Evolutionary conservation across 2,113 vertebrate genomes (phyloP).

Genomic region (Ciconia boyciana): DNA sequence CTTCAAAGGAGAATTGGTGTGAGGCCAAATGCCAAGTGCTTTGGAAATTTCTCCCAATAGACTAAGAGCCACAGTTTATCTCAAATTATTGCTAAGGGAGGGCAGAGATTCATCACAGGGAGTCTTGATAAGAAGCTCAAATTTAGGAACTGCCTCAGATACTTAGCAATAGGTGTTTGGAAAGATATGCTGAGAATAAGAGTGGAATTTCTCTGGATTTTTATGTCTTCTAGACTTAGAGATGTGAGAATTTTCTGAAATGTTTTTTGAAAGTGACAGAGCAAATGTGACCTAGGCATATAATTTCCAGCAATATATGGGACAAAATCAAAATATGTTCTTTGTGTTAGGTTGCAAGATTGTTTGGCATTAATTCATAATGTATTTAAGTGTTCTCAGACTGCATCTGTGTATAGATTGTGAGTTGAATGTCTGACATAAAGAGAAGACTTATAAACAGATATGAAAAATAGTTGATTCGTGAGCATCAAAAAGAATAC

Average conservation of each 20-base stretch:
- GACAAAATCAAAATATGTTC: background rate
- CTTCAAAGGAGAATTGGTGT: conserved; percentile 44
- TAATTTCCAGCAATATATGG: background rate
- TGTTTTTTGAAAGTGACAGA: background rate
- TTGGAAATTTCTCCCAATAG: background rate
- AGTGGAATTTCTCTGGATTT: background rate
- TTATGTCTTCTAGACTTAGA: background rate
- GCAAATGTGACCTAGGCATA: background rate
- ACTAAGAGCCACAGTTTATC: background rate
- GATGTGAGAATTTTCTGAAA: background rate
- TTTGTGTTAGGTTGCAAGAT: background rate
- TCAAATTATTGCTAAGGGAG: background rate
- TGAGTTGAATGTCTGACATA: background rate
- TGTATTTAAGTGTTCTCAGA: background rate
- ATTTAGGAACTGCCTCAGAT: background rate
- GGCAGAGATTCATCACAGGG: background rate
- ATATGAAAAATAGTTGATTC: background rate
- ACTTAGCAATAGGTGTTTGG: background rate
- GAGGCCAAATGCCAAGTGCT: conserved; percentile 41
- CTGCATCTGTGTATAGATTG: background rate
- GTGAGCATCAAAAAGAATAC: background rate
- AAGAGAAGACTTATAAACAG: background rate
- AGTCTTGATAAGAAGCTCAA: background rate
- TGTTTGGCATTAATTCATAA: background rate
- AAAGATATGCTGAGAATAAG: background rate